Base-by-base conservation (phyloP, 2,797 vertebrate species). In the Bradypodion pumilum region DNA sequence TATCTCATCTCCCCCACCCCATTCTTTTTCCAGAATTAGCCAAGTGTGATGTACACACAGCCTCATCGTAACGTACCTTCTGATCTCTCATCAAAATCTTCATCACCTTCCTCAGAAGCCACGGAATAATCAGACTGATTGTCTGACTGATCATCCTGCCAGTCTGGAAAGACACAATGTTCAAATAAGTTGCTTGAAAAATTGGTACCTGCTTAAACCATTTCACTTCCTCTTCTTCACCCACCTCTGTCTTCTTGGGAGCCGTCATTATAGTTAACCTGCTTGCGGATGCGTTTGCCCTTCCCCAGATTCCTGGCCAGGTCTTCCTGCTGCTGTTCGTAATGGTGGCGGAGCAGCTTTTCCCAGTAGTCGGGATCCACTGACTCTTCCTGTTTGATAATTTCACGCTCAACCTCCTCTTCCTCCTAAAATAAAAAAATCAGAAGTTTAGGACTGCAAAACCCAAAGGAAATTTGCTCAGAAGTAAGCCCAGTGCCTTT, bases 301-400 rank as follows among this genome's bases (percentile, higher is more conserved):
- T 99, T 99, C 94, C 98, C 98, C 95, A 99, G 91, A 90, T 99
- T 99, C 82, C 98, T 97, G 84, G 98, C 98, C 23, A 99, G 95
- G 93, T 99, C 98, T 91, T 99, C 98, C 87, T 99, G 98, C 79
- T 99, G 98, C 94, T 99, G 98, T 94, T 99, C 98, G 1, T 99
- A 99, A 95, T 99, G 98, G 93, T 99, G 98, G 56, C 98, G 97
- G 59, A 99, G 96, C 90, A 99, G 96, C 92, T 99, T 99, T 95
- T 99, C 98, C 98, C 98, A 99, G 94, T 99, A 99, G 94, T 99
- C 98, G 0, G 98, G 98, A 92, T 99, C 98, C 84, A 99, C 98
- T 0, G 97, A 99, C 91, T 99, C 98, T 89, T 99, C 98, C 94
- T 99, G 98, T 91, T 99, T 99, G 91, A 99, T 99, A 92, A 99